These are phyloP conservation scores for Drosophila formosana DNA, from an alignment of 2,888 invertebrate genomes.

Conservation along the genomic window DNA sequence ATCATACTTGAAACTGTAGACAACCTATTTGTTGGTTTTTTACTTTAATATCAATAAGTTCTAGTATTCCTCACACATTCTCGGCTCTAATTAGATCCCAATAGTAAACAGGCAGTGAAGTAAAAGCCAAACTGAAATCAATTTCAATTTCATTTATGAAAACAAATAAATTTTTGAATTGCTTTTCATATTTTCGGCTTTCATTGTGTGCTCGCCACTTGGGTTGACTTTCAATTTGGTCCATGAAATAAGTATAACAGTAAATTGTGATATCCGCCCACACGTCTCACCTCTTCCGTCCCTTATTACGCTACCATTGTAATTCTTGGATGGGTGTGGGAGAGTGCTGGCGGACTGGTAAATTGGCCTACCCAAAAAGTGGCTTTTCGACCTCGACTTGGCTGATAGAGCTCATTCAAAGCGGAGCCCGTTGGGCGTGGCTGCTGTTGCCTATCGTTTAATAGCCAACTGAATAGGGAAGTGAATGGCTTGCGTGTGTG, in stretches of 20 bases:
- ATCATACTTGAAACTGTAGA: background rate
- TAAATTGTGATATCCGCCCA: conserved; percentile 45
- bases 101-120: conserved; percentile 16
- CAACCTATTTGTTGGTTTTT: background rate
- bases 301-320: conserved; percentile 5
- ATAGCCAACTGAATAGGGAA: conserved; percentile 29
- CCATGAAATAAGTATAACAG: conserved; percentile 49
- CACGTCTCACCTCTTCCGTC: background rate
- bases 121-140: conserved; percentile 33
- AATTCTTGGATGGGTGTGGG: background rate
- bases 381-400: conserved; percentile 15
- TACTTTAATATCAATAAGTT: background rate
- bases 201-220: conserved; percentile 39
- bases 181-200: conserved; percentile 51
- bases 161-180: conserved; percentile 69
- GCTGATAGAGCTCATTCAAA: conserved; percentile 17
- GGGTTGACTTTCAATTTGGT: conserved; percentile 57
- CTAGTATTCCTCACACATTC: background rate
- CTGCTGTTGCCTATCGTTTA: conserved; percentile 37
- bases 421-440: conserved; percentile 25
- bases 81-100: background rate
- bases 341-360: conserved; percentile 25
- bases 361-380: conserved; percentile 42
- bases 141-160: conserved; percentile 65
- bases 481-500: conserved; percentile 21